Base-by-base conservation (phyloP, 2,113 vertebrate species). In the Pan paniscus region DNA sequence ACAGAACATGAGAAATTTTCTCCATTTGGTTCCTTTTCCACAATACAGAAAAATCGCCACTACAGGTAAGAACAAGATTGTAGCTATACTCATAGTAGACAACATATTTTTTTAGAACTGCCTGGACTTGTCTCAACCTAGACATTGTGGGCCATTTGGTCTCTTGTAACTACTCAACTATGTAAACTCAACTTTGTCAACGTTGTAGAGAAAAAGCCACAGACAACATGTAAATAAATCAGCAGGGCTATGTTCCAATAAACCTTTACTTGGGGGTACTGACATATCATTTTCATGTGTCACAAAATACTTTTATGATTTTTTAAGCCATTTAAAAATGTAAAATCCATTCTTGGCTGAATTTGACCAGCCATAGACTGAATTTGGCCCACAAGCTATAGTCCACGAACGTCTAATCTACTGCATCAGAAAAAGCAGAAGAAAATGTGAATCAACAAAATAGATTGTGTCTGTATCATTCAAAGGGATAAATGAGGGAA, bases 311-410 rank as follows among this genome's bases (percentile, higher is more conserved):
- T 91, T 48, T 85, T 93, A 50, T 83, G n/a, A n/a, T 43, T 38
- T 85, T 87, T 89, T 82, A 14, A 80, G 75, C 22, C 8, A 95
- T 57, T 93, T 92, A 91, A 87, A 96, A 97, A 89, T 85, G 78
- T 67, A 70, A 83, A 92, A 95, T 12, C 11, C 18, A 30, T 80
- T 93, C 35, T 95, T 86, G 95, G 46, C 57, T 97, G 27, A 64
- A 64, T 64, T 14, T 64, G 55, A 59, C 13, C 22, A 82, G 48
- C 18, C 46, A 88, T 14, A 85, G 35, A 78, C 12, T 78, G 27
- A 32, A 91, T 90, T 90, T 96, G 70, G 83, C 46, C 35, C 43
- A 22, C 6, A 76, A 73, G n/a, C 52, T 32, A 35, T 20, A 50
- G 30, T 75, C 83, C 23, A 23, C 20, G 75, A 92, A 93, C 22